Evolutionary conservation across 2,888 invertebrate genomes (phyloP), one percentile per base, ranked within the genome.

Genomic region (Aquatica leii): DNA sequence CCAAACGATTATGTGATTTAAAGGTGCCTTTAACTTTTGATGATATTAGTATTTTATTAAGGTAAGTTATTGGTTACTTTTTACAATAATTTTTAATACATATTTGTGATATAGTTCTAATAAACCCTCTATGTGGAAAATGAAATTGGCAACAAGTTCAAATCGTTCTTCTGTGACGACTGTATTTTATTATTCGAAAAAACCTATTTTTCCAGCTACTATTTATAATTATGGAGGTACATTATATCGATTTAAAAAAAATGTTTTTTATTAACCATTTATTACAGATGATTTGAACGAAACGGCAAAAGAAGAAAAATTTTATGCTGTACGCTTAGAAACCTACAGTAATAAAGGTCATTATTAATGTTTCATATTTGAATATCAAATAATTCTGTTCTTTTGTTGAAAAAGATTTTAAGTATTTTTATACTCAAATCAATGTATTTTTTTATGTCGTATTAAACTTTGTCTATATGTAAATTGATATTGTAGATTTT

Each of bases 141-240:
- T 68, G 4, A 60, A 46, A 48, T 35, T 67, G 24, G 34, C 12
- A 15, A 61, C 68, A 17, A 31, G n/a, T 12, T 17, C 17, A 9
- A 58, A 56, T 34, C 50, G 37, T 53, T 70, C 69, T 35, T 59
- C 66, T 6, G 68, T 74, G 18, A 46, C 62, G 18, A 71, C 73
- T 21, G 60, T 70, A 8, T 73, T 68, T 65, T 79, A 84, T 1
- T 83, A 82, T 67, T 82, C 84, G 1, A 84, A 84, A 41, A 82
- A 79, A 34, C 81, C 84, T 0, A 80, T 85, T 0, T 85, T 85
- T 68, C 85, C 85, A 0, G 84, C 84, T 0, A 69, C 76, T 1
- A 82, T 85, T 1, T 84, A 66, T 55, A 68, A 65, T 14, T 57
- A 62, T 35, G 62, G 67, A 53, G 70, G 71, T 46, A 46, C 12